Conservation (phyloP, 2,797 vertebrate species). For the Malurus splendens region DNA sequence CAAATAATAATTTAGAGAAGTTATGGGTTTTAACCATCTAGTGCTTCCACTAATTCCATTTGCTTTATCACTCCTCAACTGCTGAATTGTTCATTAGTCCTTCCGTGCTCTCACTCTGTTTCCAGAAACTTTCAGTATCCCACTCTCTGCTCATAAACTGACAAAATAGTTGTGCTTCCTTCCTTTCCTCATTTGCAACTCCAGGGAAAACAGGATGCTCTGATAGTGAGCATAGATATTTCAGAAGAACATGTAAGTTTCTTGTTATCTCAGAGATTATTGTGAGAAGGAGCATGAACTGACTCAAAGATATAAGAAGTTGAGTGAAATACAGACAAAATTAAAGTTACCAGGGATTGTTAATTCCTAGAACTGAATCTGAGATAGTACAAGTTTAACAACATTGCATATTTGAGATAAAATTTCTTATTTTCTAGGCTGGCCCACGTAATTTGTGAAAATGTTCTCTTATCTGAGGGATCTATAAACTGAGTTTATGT, state of each 20-base stretch:
- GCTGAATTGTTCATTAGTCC: background rate
- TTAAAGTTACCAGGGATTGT: background rate
- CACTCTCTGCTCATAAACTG: background rate
- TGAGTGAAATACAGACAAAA: background rate
- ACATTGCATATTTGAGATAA: background rate
- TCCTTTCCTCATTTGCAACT: background rate
- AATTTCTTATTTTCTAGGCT: background rate
- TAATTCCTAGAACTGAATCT: background rate
- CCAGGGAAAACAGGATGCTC: background rate
- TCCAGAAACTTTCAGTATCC: background rate
- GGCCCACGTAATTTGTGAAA: background rate
- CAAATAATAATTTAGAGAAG: background rate
- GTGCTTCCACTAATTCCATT: background rate
- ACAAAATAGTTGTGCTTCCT: background rate
- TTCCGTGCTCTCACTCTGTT: background rate
- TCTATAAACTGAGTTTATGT: fast-evolving
- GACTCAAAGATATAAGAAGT: background rate
- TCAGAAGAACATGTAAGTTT: background rate
- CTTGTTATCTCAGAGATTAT: background rate
- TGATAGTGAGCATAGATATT: background rate
- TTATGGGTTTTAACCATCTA: background rate
- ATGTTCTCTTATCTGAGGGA: background rate
- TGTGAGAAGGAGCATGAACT: background rate
- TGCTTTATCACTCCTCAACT: background rate
- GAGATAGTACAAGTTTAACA: background rate